These are phyloP conservation scores for Hepsetus odoe DNA, from an alignment of 2,113 vertebrate species.

Conservation along the genomic window DNA sequence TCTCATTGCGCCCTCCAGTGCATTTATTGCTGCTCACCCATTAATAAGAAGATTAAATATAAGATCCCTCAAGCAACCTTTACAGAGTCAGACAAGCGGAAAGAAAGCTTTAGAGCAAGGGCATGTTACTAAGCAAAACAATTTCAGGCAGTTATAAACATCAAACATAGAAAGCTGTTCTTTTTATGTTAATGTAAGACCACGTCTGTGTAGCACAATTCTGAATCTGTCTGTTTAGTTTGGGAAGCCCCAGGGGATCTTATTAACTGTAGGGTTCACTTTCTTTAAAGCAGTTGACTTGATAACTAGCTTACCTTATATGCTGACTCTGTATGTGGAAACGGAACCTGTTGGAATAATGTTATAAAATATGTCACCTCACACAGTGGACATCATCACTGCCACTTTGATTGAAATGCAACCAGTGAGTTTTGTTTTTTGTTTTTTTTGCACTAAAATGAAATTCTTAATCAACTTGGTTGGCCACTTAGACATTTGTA, in stretches of 20 bases:
- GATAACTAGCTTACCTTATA: not conserved
- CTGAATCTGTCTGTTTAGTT: not conserved
- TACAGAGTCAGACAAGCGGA: not conserved
- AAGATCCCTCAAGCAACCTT: not conserved
- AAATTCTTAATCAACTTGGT: too few relatives aligned
- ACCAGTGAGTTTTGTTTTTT: too few relatives aligned
- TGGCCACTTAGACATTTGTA: too few relatives aligned
- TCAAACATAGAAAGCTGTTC: not conserved
- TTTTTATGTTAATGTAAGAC: not conserved
- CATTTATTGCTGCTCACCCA: not conserved
- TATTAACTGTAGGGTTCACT: not conserved
- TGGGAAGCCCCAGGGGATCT: not conserved
- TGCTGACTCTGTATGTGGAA: not conserved
- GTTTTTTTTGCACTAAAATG: too few relatives aligned
- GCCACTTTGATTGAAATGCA: too few relatives aligned
- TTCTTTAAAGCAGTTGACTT: not conserved
- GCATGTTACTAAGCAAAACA: not conserved
- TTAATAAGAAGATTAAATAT: constrained; percentile 3
- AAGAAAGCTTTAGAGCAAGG: not conserved
- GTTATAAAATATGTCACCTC: too few relatives aligned
- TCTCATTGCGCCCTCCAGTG: not conserved
- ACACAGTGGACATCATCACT: too few relatives aligned
- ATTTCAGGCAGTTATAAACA: not conserved
- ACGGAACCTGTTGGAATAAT: not conserved
- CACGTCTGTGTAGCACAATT: not conserved